Conservation (phyloP, 2,888 invertebrate species). For the Steinernema scapterisci region DNA sequence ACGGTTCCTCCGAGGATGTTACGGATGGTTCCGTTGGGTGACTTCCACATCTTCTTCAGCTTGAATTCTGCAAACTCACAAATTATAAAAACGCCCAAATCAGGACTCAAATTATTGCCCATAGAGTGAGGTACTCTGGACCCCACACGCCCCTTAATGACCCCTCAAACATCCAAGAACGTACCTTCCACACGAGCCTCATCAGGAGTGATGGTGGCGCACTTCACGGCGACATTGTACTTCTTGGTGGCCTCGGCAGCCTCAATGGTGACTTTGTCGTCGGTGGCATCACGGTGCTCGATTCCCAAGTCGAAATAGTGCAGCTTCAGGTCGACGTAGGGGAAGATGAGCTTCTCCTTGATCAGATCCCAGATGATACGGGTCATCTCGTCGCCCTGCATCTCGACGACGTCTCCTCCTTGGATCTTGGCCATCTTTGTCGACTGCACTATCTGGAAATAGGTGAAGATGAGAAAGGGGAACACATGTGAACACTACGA, state of each 20-base stretch:
- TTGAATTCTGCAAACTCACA: slow-evolving; percentile 70
- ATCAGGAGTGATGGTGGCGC: slow-evolving; percentile 84
- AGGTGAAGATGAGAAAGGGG: too few relatives aligned
- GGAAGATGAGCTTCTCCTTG: slow-evolving; percentile 92
- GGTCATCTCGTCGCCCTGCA: slow-evolving; percentile 72
- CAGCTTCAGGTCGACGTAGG: slow-evolving; percentile 90
- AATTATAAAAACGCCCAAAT: neutral
- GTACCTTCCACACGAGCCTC: slow-evolving; percentile 79
- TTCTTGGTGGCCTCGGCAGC: slow-evolving; percentile 94
- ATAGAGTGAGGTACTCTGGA: too few relatives aligned
- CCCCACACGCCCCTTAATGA: too few relatives aligned
- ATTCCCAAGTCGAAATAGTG: slow-evolving; percentile 93
- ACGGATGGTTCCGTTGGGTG: slow-evolving; percentile 73
- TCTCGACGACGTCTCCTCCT: slow-evolving; percentile 70
- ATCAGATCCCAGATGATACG: slow-evolving; percentile 95
- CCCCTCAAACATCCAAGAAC: slow-evolving; percentile 7
- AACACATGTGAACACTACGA: neutral
- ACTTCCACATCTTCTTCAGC: slow-evolving; percentile 73
- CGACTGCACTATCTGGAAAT: slow-evolving; percentile 18
- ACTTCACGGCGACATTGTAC: slow-evolving; percentile 97
- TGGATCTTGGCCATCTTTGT: slow-evolving; percentile 55
- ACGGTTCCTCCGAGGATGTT: slow-evolving; percentile 73
- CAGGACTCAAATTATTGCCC: too few relatives aligned
- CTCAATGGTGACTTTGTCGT: slow-evolving; percentile 93
- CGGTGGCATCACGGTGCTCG: slow-evolving; percentile 88